Evolutionary conservation across 1,140 invertebrate species (phyloP), one percentile per base, ranked within the genome.

Genomic region (Hypsibius dujardini): DNA sequence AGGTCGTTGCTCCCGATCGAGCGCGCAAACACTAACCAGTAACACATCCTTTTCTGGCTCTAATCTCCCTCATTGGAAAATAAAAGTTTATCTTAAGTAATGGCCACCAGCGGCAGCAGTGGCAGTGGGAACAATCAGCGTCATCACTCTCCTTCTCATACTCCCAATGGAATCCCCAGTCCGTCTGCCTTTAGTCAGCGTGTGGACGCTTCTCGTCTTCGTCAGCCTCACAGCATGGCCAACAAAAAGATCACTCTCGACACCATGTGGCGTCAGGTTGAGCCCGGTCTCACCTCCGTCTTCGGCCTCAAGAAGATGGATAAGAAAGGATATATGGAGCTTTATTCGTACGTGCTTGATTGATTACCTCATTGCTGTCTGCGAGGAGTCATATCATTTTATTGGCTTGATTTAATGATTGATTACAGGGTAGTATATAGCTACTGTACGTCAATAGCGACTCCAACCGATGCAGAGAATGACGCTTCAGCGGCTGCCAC

Each of bases 381-480:
- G 7, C 50, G 7, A 56, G 7, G 7, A 56, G 7, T 7, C 7
- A n/a, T 12, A 12, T 56, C n/a, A 7, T 12, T 56, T 7, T 56
- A n/a, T 56, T 56, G 50, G 50, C 7, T 12, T 56, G 50, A 56
- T 56, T 56, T 7, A 12, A n/a, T 7, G 7, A 12, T 56, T n/a
- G 7, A 7, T 67, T 42, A 7, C 62, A 67, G 62, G 42, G 3
- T 7, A 7, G 62, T 67, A 7, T 67, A 67, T 42, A 7, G 12
- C 62, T 67, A 67, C 62, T 67, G 62, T 45, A 67, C 42, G 3
- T 67, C 62, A 12, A 67, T 67, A 3, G 3, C 62, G 50, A n/a
- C 62, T 3, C 3, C 62, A 12, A 67, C 42, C 12, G 62, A 67
- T 42, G 28, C 28, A 28, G 42, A 67, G 62, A 67, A 67, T 42